Evolutionary conservation across 2,113 vertebrate species (phyloP).

Genomic region (Fregetta grallaria): DNA sequence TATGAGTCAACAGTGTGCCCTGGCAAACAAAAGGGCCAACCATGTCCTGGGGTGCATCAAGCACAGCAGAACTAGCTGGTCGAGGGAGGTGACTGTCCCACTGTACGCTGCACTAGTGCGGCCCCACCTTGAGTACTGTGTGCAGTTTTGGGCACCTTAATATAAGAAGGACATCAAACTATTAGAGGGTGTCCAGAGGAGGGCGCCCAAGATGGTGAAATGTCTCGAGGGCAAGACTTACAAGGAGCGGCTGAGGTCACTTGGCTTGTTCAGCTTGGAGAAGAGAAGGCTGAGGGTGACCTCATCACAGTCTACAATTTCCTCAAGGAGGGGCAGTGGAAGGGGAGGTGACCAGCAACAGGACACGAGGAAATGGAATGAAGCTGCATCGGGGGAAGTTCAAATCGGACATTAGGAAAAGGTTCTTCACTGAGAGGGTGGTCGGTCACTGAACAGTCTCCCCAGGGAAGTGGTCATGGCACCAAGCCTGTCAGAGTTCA

Average conservation of each 20-base stretch:
- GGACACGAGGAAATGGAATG: not conserved
- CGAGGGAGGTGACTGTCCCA: not conserved
- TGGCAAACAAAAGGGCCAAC: not conserved
- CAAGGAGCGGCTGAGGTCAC: not conserved
- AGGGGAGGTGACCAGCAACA: not conserved
- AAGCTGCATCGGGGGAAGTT: not conserved
- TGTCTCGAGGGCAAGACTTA: not conserved
- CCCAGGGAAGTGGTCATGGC: not conserved
- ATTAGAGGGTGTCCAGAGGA: not conserved
- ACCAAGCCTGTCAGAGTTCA: not conserved
- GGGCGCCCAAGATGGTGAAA: not conserved
- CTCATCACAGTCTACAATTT: not conserved
- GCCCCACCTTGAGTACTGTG: fast-evolving
- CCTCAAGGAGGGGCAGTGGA: not conserved
- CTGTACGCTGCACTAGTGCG: too few relatives aligned
- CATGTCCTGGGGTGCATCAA: not conserved
- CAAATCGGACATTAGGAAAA: not conserved
- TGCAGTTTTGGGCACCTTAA: not conserved
- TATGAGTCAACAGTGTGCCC: not conserved
- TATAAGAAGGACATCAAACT: not conserved
- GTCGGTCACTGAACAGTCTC: not conserved
- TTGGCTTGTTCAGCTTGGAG: not conserved
- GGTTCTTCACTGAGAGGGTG: not conserved
- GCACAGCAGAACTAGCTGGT: not conserved
- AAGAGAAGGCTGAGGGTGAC: not conserved